Percentiles rank a stretch among this genome's conserved stretches.
These are phyloP conservation scores for Dinocampus coccinellae DNA, from an alignment of 2,888 invertebrate genomes.

Conservation along the genomic window DNA sequence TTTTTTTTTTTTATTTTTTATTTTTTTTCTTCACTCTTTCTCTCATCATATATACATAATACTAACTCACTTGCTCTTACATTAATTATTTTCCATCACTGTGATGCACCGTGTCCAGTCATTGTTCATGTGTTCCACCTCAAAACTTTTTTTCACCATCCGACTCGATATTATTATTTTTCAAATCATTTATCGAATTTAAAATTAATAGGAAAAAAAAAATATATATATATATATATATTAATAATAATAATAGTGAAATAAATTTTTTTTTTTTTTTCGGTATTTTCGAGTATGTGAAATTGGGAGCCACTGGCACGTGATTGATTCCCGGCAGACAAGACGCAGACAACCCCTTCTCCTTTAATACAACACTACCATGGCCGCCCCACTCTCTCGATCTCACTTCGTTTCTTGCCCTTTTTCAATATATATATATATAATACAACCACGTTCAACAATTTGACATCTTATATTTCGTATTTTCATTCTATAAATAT, in stretches of 20 bases:
- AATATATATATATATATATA: not conserved
- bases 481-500: not conserved
- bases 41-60: not conserved
- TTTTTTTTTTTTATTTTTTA: slow-evolving; percentile 27
- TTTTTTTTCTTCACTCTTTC: not conserved
- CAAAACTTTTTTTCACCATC: slow-evolving; percentile 20
- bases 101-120: slow-evolving; percentile 52
- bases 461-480: slow-evolving; percentile 23
- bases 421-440: slow-evolving; percentile 34
- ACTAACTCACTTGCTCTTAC: slow-evolving; percentile 42
- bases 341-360: slow-evolving; percentile 65
- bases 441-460: slow-evolving; percentile 30
- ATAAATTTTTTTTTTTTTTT: slow-evolving; percentile 2
- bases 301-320: slow-evolving; percentile 54
- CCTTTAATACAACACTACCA: slow-evolving; percentile 43
- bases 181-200: not conserved
- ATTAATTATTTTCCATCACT: slow-evolving; percentile 64
- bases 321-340: slow-evolving; percentile 66
- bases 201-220: not conserved
- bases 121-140: slow-evolving; percentile 50
- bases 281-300: no score
- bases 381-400: slow-evolving; percentile 46
- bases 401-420: slow-evolving; percentile 56
- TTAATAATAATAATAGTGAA: no score
- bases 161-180: not conserved